phyloP scores from a whole-genome alignment of 2,113 vertebrate species.

The Pseudorectes ferrugineus region DNA sequence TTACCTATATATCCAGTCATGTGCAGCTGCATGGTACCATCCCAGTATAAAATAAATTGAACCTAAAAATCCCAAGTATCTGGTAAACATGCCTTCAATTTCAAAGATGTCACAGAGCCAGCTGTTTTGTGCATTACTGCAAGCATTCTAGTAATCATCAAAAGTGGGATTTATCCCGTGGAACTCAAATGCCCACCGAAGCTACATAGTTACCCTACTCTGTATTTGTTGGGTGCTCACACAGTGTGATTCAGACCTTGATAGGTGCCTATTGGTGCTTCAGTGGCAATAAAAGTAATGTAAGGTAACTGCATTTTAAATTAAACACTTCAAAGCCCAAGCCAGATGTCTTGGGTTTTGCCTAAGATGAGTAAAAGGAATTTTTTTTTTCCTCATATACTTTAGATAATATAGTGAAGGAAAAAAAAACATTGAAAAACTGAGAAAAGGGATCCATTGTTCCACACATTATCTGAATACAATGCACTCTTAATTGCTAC shows the following conservation, averaged over 20 bases:
- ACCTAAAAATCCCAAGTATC: not conserved
- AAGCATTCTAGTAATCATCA: not conserved
- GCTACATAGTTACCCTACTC: not conserved
- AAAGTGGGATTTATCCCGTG: not conserved
- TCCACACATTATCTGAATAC: not conserved
- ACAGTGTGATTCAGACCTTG: not conserved
- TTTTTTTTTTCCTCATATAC: not conserved
- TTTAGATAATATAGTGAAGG: not conserved
- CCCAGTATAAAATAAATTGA: not conserved
- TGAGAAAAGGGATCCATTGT: not conserved
- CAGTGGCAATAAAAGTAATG: not conserved
- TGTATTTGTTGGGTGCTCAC: not conserved
- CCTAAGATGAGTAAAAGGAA: not conserved
- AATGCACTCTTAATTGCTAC: not conserved
- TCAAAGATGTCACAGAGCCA: not conserved
- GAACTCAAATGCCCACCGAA: not conserved
- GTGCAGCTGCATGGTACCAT: not conserved
- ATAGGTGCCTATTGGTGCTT: not conserved
- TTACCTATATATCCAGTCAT: not conserved
- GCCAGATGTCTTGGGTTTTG: not conserved
- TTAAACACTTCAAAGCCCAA: not conserved
- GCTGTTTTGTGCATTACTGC: not conserved
- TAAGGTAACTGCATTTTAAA: not conserved
- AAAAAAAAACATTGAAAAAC: not conserved
- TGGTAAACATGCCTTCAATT: not conserved